Percentiles rank a stretch among this genome's conserved stretches.
phyloP scores from a whole-genome alignment of 2,113 vertebrate species.

The Gopherus flavomarginatus region DNA sequence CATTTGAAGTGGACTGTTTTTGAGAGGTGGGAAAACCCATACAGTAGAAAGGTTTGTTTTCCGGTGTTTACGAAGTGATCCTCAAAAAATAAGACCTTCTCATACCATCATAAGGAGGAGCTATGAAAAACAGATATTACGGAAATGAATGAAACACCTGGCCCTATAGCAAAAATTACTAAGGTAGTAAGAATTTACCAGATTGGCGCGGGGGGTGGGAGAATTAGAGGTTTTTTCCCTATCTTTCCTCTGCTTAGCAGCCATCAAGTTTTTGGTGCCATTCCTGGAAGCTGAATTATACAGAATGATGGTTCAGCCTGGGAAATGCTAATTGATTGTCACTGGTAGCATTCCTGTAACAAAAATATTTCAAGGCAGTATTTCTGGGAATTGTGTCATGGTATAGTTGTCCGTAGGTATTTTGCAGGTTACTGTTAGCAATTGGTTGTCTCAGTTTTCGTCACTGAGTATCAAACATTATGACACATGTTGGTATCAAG shows the following conservation, averaged over 20 bases:
- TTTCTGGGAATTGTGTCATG: background rate
- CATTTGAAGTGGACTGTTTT: background rate
- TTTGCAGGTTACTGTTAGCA: background rate
- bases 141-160: rapidly evolving
- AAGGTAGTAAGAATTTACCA: background rate
- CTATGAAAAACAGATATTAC: background rate
- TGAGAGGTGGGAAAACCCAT: background rate
- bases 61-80: background rate
- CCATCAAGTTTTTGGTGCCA: background rate
- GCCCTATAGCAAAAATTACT: background rate
- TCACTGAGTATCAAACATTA: background rate
- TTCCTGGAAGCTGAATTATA: background rate
- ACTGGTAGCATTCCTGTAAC: background rate
- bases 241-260: background rate
- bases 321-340: background rate
- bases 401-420: background rate
- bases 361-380: background rate
- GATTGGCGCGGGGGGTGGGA: rapidly evolving
- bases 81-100: background rate
- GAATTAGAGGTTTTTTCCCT: background rate
- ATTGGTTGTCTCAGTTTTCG: background rate
- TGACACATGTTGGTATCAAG: background rate
- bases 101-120: background rate
- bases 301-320: background rate
- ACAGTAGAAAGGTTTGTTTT: background rate